phyloP scores from a whole-genome alignment of 2,113 vertebrate species.

The Chaetodon trifascialis region DNA sequence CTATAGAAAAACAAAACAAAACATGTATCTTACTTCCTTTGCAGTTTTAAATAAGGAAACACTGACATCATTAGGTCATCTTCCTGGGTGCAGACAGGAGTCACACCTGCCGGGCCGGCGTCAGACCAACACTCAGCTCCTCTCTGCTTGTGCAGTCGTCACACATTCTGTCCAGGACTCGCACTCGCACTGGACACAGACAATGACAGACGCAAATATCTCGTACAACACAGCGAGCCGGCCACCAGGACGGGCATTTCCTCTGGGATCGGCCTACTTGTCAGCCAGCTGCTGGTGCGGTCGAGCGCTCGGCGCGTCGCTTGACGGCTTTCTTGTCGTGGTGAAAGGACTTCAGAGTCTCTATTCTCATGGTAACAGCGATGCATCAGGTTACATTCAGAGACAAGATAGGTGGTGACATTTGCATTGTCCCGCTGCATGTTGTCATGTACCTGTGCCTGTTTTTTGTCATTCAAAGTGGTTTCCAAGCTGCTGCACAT shows the following conservation, averaged over 20 bases:
- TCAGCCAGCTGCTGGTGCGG: slow-evolving; percentile 43
- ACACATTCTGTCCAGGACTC: slow-evolving; percentile 23
- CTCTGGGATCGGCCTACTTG: slow-evolving; percentile 42
- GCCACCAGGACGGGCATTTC: slow-evolving; percentile 42
- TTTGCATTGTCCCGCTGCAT: slow-evolving; percentile 14
- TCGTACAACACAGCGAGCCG: slow-evolving; percentile 14
- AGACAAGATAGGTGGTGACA: slow-evolving; percentile 10
- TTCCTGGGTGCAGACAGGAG: slow-evolving; percentile 12
- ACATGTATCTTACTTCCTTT: background rate
- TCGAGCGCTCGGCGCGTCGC: slow-evolving; percentile 33
- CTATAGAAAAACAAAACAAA: background rate
- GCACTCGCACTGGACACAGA: slow-evolving; percentile 1
- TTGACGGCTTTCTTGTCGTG: slow-evolving; percentile 36
- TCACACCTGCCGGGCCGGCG: slow-evolving; percentile 21
- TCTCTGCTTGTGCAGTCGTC: slow-evolving; percentile 3
- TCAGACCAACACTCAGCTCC: slow-evolving; percentile 3
- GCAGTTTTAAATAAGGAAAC: background rate
- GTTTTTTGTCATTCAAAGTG: slow-evolving; percentile 37
- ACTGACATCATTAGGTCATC: too few species aligned
- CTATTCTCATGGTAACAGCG: slow-evolving; percentile 26
- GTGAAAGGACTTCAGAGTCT: slow-evolving; percentile 16
- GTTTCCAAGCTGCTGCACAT: background rate
- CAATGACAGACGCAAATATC: slow-evolving; percentile 44
- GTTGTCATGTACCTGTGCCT: slow-evolving; percentile 23
- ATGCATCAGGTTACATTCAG: slow-evolving; percentile 27